Evolutionary conservation across 2,888 invertebrate genomes (phyloP), one percentile per base, ranked within the genome.

Genomic region (Stictocephala bisonia): DNA sequence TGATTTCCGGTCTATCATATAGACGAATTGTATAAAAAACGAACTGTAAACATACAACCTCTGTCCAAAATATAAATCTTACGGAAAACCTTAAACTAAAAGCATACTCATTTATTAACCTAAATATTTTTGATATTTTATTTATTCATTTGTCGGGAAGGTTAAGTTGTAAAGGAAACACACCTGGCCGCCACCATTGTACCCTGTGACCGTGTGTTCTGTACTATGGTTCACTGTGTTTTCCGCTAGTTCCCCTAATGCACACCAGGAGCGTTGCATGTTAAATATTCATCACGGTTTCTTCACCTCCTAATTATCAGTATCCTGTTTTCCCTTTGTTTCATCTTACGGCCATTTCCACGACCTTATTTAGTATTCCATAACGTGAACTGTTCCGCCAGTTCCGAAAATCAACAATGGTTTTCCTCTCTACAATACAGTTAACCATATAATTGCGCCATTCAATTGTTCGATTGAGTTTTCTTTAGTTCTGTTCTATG

Each of bases 301-400:
- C 70, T 71, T 71, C 70, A 71, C 70, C 70, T 71, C 58, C 58
- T 71, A 71, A 71, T 71, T 71, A 71, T 71, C 58, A 44, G 41
- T 58, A 71, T 71, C 70, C 70, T 56, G 70, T 71, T 71, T 71
- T 71, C 70, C 58, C 70, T 71, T 71, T 71, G 70, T 71, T 71
- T 71, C 70, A 41, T 58, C 56, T 71, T 58, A 40, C 56, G 48
- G 41, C 58, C 70, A 71, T 71, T 71, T 71, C 70, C 70, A 71
- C 70, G 70, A 41, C 70, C 70, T 58, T 71, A 71, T 71, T 71
- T 58, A 41, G 70, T 58, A 71, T 71, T 71, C 70, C 56, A 71
- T 58, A 58, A 71, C 70, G 70, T 44, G 40, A 29, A 44, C 27
- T 71, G 20, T 71, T 58, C 41, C 70, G 48, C 56, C 58, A 71